phyloP scores from a whole-genome alignment of 2,797 vertebrate genomes.

The Rhincodon typus region DNA sequence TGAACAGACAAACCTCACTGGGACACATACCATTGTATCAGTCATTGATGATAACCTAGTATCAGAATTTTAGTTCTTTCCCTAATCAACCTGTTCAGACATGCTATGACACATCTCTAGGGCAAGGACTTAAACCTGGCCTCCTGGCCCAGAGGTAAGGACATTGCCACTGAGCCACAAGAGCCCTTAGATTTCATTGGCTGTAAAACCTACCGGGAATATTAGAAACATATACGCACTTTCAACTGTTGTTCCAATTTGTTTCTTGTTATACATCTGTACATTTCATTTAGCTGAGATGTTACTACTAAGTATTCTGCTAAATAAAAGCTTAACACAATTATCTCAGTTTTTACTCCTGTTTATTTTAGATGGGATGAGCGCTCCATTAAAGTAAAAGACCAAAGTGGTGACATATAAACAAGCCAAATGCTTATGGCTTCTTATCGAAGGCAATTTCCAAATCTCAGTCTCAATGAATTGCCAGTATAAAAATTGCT shows the following conservation, averaged over 20 bases:
- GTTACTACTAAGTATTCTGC: not conserved
- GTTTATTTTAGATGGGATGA: not conserved
- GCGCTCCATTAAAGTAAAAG: not conserved
- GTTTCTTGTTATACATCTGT: not conserved
- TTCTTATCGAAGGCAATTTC: not conserved
- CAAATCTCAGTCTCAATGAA: not conserved
- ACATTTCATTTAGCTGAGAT: not conserved
- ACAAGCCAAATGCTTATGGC: not conserved
- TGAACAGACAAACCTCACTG: too few species aligned
- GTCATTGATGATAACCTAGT: not conserved
- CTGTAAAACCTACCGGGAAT: too few species aligned
- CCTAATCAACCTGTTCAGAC: too few species aligned
- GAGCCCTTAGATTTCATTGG: too few species aligned
- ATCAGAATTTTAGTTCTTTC: not conserved
- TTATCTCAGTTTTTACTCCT: not conserved
- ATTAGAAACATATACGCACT: too few species aligned
- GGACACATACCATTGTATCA: too few species aligned
- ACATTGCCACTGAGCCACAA: too few species aligned
- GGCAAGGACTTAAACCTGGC: too few species aligned
- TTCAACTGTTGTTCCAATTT: not conserved
- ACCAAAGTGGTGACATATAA: not conserved
- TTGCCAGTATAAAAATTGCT: too few species aligned
- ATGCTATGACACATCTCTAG: too few species aligned
- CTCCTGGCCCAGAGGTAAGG: too few species aligned
- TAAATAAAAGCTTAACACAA: not conserved